These are phyloP conservation scores for Drosophila pseudotalamancana DNA, from an alignment of 2,888 invertebrate genomes.

Conservation along the genomic window DNA sequence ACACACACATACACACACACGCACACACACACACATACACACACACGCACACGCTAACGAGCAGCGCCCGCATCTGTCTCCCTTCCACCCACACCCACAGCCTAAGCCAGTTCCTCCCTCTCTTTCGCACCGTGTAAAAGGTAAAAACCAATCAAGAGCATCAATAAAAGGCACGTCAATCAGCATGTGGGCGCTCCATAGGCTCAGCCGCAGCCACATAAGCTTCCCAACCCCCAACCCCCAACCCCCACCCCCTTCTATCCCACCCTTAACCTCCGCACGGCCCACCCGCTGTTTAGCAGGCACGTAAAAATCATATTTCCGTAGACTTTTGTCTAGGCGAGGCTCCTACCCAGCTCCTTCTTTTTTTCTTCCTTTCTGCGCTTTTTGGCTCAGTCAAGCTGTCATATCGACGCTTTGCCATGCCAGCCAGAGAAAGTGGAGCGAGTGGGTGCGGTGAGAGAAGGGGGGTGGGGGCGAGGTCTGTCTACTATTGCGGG, in stretches of 20 bases:
- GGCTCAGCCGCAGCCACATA: constrained; percentile 37
- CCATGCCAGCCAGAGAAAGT: constrained; percentile 45
- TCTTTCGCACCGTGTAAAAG: constrained; percentile 56
- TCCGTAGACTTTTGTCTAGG: constrained; percentile 73
- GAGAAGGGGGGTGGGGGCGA: background rate
- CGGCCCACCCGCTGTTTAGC: constrained; percentile 51
- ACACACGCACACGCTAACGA: constrained; percentile 10
- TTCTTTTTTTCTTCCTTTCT: constrained; percentile 3
- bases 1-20: constrained; percentile 78
- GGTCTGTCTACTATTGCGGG: constrained; percentile 8
- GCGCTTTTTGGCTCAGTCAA: constrained; percentile 76
- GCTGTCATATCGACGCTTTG: constrained; percentile 77
- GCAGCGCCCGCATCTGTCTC: constrained; percentile 57
- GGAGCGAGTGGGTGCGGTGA: background rate
- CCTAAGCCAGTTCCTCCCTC: background rate
- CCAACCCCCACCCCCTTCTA: background rate
- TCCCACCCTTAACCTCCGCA: too few relatives aligned
- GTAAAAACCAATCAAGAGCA: constrained; percentile 84
- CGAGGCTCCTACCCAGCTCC: constrained; percentile 10
- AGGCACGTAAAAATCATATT: constrained; percentile 69
- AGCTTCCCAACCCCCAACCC: background rate
- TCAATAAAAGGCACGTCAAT: constrained; percentile 84
- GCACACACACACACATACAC: background rate
- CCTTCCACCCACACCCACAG: background rate
- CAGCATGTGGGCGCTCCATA: constrained; percentile 63